Percentiles rank a stretch among this genome's conserved stretches.
These are phyloP conservation scores for Eulemur rufifrons DNA, from an alignment of 2,113 vertebrate species.

Conservation along the genomic window DNA sequence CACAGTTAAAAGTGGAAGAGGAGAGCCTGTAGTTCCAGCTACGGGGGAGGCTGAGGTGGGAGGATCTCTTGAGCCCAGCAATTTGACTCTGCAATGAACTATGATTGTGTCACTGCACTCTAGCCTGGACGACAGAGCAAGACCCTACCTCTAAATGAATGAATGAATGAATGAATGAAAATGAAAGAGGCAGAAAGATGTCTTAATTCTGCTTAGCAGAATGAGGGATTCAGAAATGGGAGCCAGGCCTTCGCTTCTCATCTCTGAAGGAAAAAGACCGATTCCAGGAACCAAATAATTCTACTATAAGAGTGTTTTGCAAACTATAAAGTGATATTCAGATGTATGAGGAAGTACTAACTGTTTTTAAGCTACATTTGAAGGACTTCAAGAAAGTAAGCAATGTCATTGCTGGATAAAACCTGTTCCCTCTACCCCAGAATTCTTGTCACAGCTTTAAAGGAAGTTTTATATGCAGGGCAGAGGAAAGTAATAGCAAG, in stretches of 20 bases:
- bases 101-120: too few species aligned
- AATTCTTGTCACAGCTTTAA: background rate
- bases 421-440: background rate
- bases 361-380: background rate
- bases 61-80: too few species aligned
- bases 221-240: background rate
- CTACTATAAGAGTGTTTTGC: background rate
- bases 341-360: background rate
- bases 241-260: background rate
- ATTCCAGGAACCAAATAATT: background rate
- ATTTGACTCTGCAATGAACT: too few species aligned
- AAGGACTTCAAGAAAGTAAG: background rate
- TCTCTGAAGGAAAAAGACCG: background rate
- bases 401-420: background rate
- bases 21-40: too few species aligned
- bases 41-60: too few species aligned
- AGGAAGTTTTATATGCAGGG: background rate
- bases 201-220: background rate
- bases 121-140: too few species aligned
- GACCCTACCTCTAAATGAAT: too few species aligned
- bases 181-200: background rate
- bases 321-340: background rate
- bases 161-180: background rate
- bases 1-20: background rate
- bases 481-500: background rate